phyloP scores from a whole-genome alignment of 2,113 vertebrate genomes.

The Hyperopisus bebe region DNA sequence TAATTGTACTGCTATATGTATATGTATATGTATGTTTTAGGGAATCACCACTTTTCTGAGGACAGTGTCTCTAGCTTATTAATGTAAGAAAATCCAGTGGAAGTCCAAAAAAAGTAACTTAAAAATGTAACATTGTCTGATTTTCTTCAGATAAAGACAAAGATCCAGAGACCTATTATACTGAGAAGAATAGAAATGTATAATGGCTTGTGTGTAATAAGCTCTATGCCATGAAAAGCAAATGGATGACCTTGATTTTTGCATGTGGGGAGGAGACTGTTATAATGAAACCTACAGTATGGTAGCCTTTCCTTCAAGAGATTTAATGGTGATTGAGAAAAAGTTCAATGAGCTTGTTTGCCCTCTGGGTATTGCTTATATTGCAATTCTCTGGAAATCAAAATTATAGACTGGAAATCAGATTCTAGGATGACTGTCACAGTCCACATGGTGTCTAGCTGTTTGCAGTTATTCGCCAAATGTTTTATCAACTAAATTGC shows the following conservation, averaged over 20 bases:
- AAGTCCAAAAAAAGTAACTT: not conserved
- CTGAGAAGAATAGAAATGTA: not conserved
- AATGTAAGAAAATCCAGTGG: not conserved
- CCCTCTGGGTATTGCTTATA: slow-evolving; percentile 15
- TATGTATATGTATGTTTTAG: not conserved
- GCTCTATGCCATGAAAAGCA: not conserved
- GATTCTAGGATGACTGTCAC: slow-evolving; percentile 1
- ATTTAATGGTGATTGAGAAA: slow-evolving; percentile 10
- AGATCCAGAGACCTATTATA: not conserved
- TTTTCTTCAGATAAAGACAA: not conserved
- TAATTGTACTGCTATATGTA: not conserved
- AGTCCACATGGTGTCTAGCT: not conserved
- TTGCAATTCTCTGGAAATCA: no score
- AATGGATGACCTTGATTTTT: not conserved
- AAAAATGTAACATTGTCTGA: not conserved
- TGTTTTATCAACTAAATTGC: slow-evolving; percentile 18
- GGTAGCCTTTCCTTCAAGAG: not conserved
- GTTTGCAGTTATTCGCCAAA: not conserved
- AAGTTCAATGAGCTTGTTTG: slow-evolving; percentile 8
- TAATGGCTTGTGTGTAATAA: not conserved
- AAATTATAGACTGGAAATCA: slow-evolving; percentile 19
- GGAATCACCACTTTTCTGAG: not conserved
- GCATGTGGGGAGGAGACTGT: not conserved
- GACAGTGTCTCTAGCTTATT: not conserved
- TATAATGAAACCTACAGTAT: not conserved